These are phyloP conservation scores for Willisornis vidua DNA, from an alignment of 2,113 vertebrate species.

Conservation along the genomic window DNA sequence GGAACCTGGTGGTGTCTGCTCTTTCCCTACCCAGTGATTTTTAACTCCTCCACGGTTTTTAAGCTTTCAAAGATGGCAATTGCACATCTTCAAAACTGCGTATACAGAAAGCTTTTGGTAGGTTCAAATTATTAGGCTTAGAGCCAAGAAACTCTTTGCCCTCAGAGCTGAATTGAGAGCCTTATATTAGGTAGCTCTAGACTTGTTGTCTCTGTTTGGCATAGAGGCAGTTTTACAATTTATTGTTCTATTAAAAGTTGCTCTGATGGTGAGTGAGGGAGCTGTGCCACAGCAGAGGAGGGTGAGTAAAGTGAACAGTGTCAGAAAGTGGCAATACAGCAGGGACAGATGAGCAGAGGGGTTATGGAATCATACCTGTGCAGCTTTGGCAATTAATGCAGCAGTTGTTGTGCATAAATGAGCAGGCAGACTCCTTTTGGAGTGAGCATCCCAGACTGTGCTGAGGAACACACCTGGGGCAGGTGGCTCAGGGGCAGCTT, in stretches of 20 bases:
- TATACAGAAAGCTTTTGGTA: not conserved
- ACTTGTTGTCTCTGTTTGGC: not conserved
- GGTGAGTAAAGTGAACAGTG: rapidly evolving
- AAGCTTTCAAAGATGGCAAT: not conserved
- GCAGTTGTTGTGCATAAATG: rapidly evolving
- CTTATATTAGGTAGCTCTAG: not conserved
- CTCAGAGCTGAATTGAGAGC: not conserved
- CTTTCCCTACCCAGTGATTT: slow-evolving; percentile 5
- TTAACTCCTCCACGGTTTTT: not conserved
- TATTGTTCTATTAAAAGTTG: not conserved
- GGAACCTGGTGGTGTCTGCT: not conserved
- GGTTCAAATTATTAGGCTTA: not conserved
- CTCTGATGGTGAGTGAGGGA: not conserved
- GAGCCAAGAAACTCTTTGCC: not conserved
- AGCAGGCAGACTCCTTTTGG: not conserved
- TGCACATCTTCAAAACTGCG: not conserved
- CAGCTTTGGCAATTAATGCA: not conserved
- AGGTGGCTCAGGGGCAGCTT: not conserved
- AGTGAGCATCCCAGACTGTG: rapidly evolving
- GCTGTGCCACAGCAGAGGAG: rapidly evolving
- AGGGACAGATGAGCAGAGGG: not conserved
- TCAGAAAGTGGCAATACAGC: rapidly evolving
- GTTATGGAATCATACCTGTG: rapidly evolving
- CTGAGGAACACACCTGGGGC: not conserved
- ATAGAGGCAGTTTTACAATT: not conserved